A percentile compares a stretch with the other conserved stretches of the same genome.
These are phyloP conservation scores for Camponotus pennsylvanicus DNA, from an alignment of 1,140 invertebrate genomes.

Conservation along the genomic window DNA sequence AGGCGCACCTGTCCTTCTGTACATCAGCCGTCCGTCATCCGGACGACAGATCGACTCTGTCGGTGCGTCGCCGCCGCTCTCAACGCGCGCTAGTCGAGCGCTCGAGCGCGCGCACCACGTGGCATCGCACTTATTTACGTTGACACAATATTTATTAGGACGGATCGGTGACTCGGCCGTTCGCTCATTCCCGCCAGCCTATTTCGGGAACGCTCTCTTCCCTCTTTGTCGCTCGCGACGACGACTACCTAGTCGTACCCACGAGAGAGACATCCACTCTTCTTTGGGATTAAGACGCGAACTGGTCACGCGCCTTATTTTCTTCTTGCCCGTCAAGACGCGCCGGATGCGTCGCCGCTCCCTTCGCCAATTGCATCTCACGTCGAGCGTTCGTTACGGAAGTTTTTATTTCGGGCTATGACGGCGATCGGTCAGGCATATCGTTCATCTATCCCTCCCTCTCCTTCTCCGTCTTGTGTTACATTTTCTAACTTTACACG, in stretches of 20 bases:
- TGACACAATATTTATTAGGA: constrained; percentile 87
- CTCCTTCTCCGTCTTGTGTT: background rate
- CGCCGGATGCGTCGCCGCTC: constrained; percentile 33
- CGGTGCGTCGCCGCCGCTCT: constrained; percentile 43
- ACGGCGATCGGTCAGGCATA: constrained; percentile 47
- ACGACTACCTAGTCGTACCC: constrained; percentile 63
- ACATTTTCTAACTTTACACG: constrained; percentile 18
- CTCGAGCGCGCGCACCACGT: constrained; percentile 53
- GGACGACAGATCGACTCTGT: constrained; percentile 74
- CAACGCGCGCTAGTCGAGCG: constrained; percentile 35
- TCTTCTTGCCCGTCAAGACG: constrained; percentile 52
- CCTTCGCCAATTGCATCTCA: constrained; percentile 54
- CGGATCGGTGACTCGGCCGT: constrained; percentile 84
- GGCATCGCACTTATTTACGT: constrained; percentile 84
- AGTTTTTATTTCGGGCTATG: constrained; percentile 58
- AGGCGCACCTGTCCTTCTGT: constrained; percentile 84
- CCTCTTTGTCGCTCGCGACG: constrained; percentile 47
- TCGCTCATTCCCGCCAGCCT: constrained; percentile 78
- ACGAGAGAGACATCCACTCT: constrained; percentile 66
- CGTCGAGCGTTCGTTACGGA: constrained; percentile 52
- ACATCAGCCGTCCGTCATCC: constrained; percentile 84
- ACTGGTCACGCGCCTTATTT: constrained; percentile 65
- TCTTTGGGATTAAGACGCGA: constrained; percentile 78
- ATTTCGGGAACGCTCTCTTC: constrained; percentile 76
- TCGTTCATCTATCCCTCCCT: background rate